phyloP scores from a whole-genome alignment of 1,140 invertebrate genomes.

The Halyomorpha halys region DNA sequence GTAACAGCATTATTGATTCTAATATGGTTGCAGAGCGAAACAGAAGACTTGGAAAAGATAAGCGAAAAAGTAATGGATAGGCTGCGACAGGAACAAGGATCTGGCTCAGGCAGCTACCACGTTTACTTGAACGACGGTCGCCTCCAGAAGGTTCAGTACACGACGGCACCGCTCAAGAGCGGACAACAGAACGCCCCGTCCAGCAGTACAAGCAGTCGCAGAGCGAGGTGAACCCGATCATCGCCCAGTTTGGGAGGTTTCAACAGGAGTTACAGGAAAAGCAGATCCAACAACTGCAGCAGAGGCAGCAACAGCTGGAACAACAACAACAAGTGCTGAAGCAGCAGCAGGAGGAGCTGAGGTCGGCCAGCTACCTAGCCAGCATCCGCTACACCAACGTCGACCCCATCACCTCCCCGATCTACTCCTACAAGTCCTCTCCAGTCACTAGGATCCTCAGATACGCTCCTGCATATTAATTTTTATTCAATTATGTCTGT shows the following conservation, averaged over 20 bases:
- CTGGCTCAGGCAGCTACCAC: conserved; percentile 1
- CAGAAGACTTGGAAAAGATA: neutral
- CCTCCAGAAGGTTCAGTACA: neutral
- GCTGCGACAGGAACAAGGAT: neutral
- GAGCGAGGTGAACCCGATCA: neutral
- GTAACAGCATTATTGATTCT: no score
- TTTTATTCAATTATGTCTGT: no score
- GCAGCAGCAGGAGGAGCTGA: neutral
- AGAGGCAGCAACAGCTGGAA: neutral
- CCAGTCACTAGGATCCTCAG: no score
- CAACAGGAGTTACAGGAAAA: neutral
- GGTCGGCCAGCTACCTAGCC: conserved; percentile 23
- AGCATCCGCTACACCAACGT: conserved; percentile 32
- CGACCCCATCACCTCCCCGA: conserved; percentile 28
- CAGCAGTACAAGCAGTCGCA: neutral
- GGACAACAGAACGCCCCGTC: neutral
- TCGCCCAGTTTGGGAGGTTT: neutral
- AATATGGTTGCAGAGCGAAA: neutral
- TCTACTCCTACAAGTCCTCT: no score
- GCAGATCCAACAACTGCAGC: neutral
- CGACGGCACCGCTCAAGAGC: neutral
- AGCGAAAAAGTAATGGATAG: neutral
- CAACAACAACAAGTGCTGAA: neutral
- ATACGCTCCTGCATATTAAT: no score
- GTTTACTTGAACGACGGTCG: neutral